Percentiles rank a stretch among this genome's conserved stretches.
Conservation (phyloP, 2,797 vertebrate genomes). For the Kryptopterus vitreolus region DNA sequence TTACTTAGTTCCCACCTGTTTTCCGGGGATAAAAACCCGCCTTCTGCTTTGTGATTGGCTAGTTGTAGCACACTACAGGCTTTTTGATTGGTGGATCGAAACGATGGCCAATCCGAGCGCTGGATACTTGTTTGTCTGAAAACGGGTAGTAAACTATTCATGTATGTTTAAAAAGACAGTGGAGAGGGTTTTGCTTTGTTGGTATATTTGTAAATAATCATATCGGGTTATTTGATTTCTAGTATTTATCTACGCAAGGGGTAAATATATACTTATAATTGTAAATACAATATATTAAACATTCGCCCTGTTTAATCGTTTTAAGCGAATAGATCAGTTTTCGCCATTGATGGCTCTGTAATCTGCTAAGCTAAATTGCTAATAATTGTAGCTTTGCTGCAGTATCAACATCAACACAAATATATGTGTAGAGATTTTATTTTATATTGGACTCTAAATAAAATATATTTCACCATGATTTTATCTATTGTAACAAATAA, state of each 20-base stretch:
- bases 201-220: not conserved
- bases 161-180: not conserved
- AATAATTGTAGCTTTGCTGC: not conserved
- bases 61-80: too few relatives aligned
- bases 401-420: not conserved
- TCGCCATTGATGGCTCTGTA: not conserved
- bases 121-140: not conserved
- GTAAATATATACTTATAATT: not conserved
- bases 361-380: constrained; percentile 6
- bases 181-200: not conserved
- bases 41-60: not conserved
- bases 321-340: not conserved
- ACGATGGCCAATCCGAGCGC: not conserved
- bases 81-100: not conserved
- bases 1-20: not conserved
- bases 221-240: not conserved
- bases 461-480: too few relatives aligned
- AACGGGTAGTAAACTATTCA: not conserved
- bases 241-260: too few relatives aligned
- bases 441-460: too few relatives aligned
- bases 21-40: constrained; percentile 8
- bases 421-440: not conserved
- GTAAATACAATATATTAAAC: not conserved
- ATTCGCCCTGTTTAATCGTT: not conserved
- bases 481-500: too few relatives aligned